These are phyloP conservation scores for Eudasyphora cyanicolor DNA, from an alignment of 2,888 invertebrate genomes.

Conservation along the genomic window DNA sequence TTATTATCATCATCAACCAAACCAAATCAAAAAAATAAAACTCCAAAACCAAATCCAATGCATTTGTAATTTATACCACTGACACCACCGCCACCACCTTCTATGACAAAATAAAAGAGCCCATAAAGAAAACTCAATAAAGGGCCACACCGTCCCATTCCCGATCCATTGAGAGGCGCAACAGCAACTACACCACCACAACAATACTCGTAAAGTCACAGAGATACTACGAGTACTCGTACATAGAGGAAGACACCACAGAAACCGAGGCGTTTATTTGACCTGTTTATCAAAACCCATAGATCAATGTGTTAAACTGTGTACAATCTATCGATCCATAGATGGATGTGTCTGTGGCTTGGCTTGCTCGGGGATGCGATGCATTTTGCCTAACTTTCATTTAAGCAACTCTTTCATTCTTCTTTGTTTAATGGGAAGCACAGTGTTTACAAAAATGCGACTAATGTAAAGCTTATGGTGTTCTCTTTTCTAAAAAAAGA, in stretches of 20 bases:
- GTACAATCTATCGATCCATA: conserved; percentile 12
- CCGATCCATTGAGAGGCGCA: background rate
- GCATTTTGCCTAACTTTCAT: conserved; percentile 29
- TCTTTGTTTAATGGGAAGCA: too few relatives aligned
- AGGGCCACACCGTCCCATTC: conserved; percentile 68
- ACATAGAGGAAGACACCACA: conserved; percentile 25
- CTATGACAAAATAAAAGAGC: conserved; percentile 50
- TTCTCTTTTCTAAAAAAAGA: too few relatives aligned
- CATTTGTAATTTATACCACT: conserved; percentile 73
- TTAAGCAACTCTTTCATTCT: conserved; percentile 31
- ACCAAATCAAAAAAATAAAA: too few relatives aligned
- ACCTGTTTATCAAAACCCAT: conserved; percentile 67
- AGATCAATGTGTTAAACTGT: conserved; percentile 67
- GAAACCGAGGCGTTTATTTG: conserved; percentile 52
- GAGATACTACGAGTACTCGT: conserved; percentile 33
- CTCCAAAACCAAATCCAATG: conserved; percentile 62
- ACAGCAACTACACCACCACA: conserved; percentile 33
- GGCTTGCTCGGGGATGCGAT: too few relatives aligned
- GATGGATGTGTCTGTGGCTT: conserved; percentile 2
- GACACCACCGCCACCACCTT: conserved; percentile 39
- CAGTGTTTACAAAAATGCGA: background rate
- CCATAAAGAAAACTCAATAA: conserved; percentile 46
- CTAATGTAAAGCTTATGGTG: too few relatives aligned
- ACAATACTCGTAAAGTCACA: conserved; percentile 40
- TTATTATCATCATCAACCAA: conserved; percentile 71